phyloP scores from a whole-genome alignment of 2,888 invertebrate genomes.

The Tetranychus piercei region DNA sequence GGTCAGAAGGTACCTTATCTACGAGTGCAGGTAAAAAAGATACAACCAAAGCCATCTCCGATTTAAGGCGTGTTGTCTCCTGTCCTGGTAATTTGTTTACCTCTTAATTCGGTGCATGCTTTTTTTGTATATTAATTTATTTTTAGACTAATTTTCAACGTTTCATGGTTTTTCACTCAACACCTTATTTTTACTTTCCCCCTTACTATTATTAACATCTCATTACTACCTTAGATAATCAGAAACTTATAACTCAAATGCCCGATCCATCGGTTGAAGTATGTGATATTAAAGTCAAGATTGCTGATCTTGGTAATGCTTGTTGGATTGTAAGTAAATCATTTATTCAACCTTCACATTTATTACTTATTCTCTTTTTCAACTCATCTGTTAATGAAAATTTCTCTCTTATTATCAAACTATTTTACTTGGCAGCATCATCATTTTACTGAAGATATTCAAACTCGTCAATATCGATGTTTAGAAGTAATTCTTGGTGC shows the following conservation, averaged over 20 bases:
- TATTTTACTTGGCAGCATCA: constrained; percentile 37
- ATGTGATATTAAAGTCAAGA: constrained; percentile 81
- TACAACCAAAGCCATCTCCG: neutral
- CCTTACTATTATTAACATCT: neutral
- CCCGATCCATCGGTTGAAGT: constrained; percentile 64
- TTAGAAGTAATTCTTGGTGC: constrained; percentile 88
- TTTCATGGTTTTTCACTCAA: neutral
- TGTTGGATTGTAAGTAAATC: constrained; percentile 56
- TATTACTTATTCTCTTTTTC: neutral
- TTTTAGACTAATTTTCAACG: too few relatives aligned
- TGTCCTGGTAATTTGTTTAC: neutral
- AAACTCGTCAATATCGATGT: constrained; percentile 91
- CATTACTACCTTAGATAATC: neutral
- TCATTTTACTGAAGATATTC: constrained; percentile 97
- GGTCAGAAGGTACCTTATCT: too few relatives aligned
- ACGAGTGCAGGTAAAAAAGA: too few relatives aligned
- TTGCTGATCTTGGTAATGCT: constrained; percentile 95
- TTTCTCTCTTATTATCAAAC: neutral
- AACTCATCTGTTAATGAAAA: neutral
- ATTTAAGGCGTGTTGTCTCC: constrained; percentile 3
- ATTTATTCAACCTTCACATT: neutral
- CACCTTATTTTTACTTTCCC: neutral
- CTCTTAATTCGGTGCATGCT: neutral
- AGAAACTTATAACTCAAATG: constrained; percentile 21
- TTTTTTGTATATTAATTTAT: neutral